phyloP scores from a whole-genome alignment of 2,888 invertebrate genomes.

The Ferrisia virgata region DNA sequence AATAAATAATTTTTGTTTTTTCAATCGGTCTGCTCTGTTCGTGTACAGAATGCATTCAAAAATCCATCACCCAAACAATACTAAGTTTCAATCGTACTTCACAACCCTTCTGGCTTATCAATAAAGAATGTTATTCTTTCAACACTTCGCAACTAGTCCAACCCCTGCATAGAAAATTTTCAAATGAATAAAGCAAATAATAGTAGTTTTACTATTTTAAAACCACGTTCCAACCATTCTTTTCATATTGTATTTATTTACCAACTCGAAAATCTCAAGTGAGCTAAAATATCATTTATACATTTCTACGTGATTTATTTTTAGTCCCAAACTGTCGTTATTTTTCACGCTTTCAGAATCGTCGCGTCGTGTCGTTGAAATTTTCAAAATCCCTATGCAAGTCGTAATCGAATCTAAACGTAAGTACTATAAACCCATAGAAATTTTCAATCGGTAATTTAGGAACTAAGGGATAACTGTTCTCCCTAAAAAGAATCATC shows the following conservation, averaged over 20 bases:
- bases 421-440: no score
- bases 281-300: not conserved
- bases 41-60: not conserved
- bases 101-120: not conserved
- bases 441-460: conserved; percentile 3
- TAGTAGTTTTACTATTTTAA: not conserved
- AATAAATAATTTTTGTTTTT: not conserved
- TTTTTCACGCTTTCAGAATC: not conserved
- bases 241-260: not conserved
- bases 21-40: not conserved
- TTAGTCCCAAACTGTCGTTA: not conserved
- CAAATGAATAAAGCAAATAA: not conserved
- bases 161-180: not conserved
- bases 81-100: not conserved
- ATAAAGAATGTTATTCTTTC: conserved; percentile 14
- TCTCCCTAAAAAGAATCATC: not conserved
- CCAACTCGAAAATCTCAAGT: not conserved
- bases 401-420: conserved; percentile 7
- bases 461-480: conserved; percentile 7
- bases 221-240: not conserved
- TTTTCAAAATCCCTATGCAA: not conserved
- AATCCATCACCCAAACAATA: not conserved
- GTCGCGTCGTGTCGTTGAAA: no score
- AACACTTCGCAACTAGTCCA: not conserved
- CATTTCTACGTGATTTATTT: not conserved